Evolutionary conservation across 2,113 vertebrate genomes (phyloP), one percentile per base, ranked within the genome.

Genomic region (Siniperca chuatsi): DNA sequence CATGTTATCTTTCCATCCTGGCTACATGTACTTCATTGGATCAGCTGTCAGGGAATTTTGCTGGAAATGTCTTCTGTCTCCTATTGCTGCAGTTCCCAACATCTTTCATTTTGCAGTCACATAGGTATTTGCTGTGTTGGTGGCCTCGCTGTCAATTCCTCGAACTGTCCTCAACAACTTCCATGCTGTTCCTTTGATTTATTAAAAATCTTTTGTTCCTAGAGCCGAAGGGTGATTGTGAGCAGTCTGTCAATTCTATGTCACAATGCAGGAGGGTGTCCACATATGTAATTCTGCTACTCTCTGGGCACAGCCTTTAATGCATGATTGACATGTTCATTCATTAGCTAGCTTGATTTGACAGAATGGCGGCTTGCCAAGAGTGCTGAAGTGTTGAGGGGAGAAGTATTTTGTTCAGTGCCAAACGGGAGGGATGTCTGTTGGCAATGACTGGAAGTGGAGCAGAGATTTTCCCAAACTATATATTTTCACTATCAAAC

Each of bases 331-430:
- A 87, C 82, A 42, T 57, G 48, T 85, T 79, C 78, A 91, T 91
- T 93, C 87, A 92, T 91, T 93, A 90, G 82, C 82, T 60, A 50
- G 81, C 68, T 66, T 67, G 66, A 86, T 89, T 91, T 92, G 89
- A 92, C 89, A 91, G 82, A 69, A 89, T 81, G 78, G 83, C 64
- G 29, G 85, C 78, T 89, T 84, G 78, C 86, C 79, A 78, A 65
- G 52, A 82, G 74, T 20, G 77, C 82, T 79, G 79, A 78, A 83
- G 73, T 46, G 42, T 83, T 77, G 77, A 83, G 57, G 62, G 66
- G 68, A 79, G 81, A 84, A 84, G 77, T 84, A 81, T 83, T 90
- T 87, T 86, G 73, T 85, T 85, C 64, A 66, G 68, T 67, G 75
- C 62, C 64, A 80, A 67, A 86, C 7, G 48, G 69, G 37, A 86